Conservation (phyloP, 2,888 invertebrate genomes). For the Amphipoea lucens region DNA sequence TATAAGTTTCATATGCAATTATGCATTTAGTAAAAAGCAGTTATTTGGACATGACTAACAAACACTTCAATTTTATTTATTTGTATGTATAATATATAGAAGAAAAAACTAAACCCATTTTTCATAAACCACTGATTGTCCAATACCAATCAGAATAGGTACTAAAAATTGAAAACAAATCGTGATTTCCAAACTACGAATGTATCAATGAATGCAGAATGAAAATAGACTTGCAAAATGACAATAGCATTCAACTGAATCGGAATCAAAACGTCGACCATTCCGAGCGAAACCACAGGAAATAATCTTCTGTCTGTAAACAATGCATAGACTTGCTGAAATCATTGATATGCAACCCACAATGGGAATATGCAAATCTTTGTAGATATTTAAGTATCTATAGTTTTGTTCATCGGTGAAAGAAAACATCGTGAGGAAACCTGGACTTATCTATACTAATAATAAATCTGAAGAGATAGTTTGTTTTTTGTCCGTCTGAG, state of each 20-base stretch:
- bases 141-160: neutral
- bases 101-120: neutral
- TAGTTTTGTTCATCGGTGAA: neutral
- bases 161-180: neutral
- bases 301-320: constrained; percentile 56
- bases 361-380: constrained; percentile 45
- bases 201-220: constrained; percentile 1
- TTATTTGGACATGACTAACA: neutral
- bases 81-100: neutral
- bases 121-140: neutral
- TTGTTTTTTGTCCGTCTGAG: no score
- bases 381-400: constrained; percentile 25
- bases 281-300: constrained; percentile 32
- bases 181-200: neutral
- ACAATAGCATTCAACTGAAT: constrained; percentile 27
- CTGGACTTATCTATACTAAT: no score
- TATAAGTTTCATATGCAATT: no score
- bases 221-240: constrained; percentile 27
- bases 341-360: constrained; percentile 58
- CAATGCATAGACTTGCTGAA: constrained; percentile 34
- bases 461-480: no score
- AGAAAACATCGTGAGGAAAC: neutral
- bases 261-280: constrained; percentile 11
- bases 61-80: neutral
- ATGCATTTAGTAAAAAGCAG: neutral